These are phyloP conservation scores for Molossus alvarezi DNA, from an alignment of 2,797 vertebrate species.

Conservation along the genomic window DNA sequence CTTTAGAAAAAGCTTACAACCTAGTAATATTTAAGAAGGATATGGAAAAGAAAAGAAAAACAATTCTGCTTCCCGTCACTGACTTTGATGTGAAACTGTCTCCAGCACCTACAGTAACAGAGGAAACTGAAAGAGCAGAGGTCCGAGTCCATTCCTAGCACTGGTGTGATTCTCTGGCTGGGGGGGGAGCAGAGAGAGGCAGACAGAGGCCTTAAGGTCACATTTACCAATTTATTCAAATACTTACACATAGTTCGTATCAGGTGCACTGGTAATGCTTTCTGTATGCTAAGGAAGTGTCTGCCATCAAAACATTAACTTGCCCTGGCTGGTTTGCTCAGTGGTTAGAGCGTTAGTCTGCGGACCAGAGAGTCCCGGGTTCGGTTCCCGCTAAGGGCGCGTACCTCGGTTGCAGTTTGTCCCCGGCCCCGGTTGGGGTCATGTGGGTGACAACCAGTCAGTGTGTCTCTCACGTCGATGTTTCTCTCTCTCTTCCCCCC, in stretches of 20 bases:
- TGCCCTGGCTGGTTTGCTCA: not conserved
- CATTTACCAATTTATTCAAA: not conserved
- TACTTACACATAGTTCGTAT: not conserved
- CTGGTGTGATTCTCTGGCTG: not conserved
- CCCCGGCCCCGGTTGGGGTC: too few relatives aligned
- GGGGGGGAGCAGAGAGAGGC: not conserved
- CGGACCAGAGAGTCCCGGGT: too few relatives aligned
- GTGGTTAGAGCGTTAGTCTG: too few relatives aligned
- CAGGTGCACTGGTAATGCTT: not conserved
- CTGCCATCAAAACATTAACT: not conserved
- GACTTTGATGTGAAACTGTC: not conserved
- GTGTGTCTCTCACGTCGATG: too few relatives aligned
- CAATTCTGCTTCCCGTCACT: not conserved
- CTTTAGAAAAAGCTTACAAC: not conserved
- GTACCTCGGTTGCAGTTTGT: too few relatives aligned
- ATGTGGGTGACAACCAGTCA: too few relatives aligned
- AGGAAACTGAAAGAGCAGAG: not conserved
- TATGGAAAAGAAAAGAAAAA: constrained; percentile 28
- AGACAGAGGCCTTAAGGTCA: not conserved
- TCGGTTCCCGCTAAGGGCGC: too few relatives aligned
- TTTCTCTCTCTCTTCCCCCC: too few relatives aligned
- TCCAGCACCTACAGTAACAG: not conserved
- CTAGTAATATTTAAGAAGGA: not conserved
- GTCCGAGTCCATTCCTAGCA: not conserved
- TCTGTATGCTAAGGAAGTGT: not conserved